Evolutionary conservation across 2,113 vertebrate species (phyloP), one percentile per base, ranked within the genome.

Genomic region (Orycteropus afer): DNA sequence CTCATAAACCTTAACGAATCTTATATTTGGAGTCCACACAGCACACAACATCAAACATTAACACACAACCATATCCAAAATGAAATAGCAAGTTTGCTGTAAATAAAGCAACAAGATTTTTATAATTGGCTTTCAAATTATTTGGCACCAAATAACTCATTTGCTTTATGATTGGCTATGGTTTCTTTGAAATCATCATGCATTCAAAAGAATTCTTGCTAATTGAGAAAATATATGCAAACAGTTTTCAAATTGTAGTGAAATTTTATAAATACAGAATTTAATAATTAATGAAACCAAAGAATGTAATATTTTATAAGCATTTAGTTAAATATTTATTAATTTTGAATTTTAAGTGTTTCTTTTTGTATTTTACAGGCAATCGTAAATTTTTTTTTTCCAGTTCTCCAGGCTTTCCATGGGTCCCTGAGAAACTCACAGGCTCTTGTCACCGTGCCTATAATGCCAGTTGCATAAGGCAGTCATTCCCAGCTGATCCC

Each of bases 91-190:
- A 7, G 78, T 86, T 91, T 83, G 4, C 57, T 67, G 22, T 74
- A 74, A 91, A 83, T 76, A 59, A 91, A 89, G 6, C 65, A 77
- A 87, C 25, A 89, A 59, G 59, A 47, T 88, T 92, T 94, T 85
- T 86, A 11, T 71, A 89, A 85, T 51, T 96, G 79, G 82, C 37
- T 95, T 94, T 78, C 7, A 76, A 55, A 89, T 89, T 88, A 85
- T 73, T 88, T 96, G 42, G 51, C 15, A 80, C 82, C 9, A 92
- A 82, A 12, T 29, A 89, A 91, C 17, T 93, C 51, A 80, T 55
- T 71, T 42, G 10, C 65, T 90, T 95, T 80, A 51, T 34, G 89
- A 91, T 57, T 20, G 37, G 49, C 53, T 53, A 37, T 92, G 67
- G 47, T 74, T 86, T 86, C 61, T 77, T 92, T 77, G 47, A 88